phyloP scores from a whole-genome alignment of 2,888 invertebrate species.

The Tetanocera ferruginea region DNA sequence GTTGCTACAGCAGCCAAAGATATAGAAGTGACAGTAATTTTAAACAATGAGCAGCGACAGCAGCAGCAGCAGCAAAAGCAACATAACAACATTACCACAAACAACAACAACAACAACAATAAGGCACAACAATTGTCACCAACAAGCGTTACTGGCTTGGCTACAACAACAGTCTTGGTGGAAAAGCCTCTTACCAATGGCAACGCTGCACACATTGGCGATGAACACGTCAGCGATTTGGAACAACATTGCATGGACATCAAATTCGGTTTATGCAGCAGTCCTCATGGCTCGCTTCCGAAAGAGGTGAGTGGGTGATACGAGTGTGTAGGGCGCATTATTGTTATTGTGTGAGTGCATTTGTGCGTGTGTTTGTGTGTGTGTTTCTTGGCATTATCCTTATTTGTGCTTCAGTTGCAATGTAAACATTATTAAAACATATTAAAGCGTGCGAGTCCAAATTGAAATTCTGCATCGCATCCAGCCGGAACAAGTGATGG shows the following conservation, averaged over 20 bases:
- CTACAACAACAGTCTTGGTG: conserved; percentile 13
- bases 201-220: conserved; percentile 45
- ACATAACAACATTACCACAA: conserved; percentile 46
- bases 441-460: not conserved
- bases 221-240: conserved; percentile 59
- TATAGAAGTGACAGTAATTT: conserved; percentile 4
- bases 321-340: not conserved
- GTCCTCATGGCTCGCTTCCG: conserved; percentile 58
- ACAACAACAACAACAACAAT: conserved; percentile 56
- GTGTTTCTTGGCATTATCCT: conserved; percentile 28
- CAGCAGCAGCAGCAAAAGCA: conserved; percentile 28
- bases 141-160: conserved; percentile 40
- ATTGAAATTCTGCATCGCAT: not conserved
- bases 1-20: conserved; percentile 25
- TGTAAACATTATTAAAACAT: conserved; percentile 29
- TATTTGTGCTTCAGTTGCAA: conserved; percentile 39
- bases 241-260: conserved; percentile 63
- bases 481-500: no score
- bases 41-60: conserved; percentile 41
- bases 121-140: conserved; percentile 51
- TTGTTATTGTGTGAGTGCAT: not conserved
- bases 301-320: conserved; percentile 64
- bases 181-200: conserved; percentile 43
- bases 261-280: conserved; percentile 64
- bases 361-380: not conserved